These are phyloP conservation scores for Oreocharis arfaki DNA, from an alignment of 2,113 vertebrate species.

Conservation along the genomic window DNA sequence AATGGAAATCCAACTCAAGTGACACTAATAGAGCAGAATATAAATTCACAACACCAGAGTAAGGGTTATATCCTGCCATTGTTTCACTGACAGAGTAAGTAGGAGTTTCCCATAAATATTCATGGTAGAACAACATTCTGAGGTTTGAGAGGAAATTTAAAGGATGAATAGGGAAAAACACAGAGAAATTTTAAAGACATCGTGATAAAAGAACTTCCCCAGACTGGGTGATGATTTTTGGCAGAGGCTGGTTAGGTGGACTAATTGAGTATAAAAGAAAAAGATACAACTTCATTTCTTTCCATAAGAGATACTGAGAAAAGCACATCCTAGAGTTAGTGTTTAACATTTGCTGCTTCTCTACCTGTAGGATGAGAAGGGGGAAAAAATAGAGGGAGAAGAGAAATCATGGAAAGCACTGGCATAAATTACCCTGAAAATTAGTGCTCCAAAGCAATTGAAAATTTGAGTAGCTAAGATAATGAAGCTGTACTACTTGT, in stretches of 20 bases:
- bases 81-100: slow-evolving; percentile 6
- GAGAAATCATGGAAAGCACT: not conserved
- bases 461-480: not conserved
- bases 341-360: not conserved
- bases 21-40: slow-evolving; percentile 10
- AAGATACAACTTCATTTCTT: not conserved
- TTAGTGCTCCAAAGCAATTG: not conserved
- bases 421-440: not conserved
- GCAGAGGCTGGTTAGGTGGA: not conserved
- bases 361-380: not conserved
- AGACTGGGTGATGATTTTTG: not conserved
- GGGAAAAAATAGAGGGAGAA: not conserved
- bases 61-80: slow-evolving; percentile 45
- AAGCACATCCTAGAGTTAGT: not conserved
- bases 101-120: slow-evolving; percentile 23
- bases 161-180: not conserved
- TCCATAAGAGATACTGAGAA: not conserved
- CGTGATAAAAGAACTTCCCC: not conserved
- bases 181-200: not conserved
- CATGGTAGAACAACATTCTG: not conserved
- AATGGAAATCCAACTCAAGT: slow-evolving; percentile 46
- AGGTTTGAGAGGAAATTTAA: slow-evolving; percentile 12
- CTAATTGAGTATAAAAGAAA: not conserved
- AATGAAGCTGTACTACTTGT: not conserved
- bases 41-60: slow-evolving; percentile 23